Evolutionary conservation across 2,888 invertebrate genomes (phyloP).

Genomic region (Axea sp.): DNA sequence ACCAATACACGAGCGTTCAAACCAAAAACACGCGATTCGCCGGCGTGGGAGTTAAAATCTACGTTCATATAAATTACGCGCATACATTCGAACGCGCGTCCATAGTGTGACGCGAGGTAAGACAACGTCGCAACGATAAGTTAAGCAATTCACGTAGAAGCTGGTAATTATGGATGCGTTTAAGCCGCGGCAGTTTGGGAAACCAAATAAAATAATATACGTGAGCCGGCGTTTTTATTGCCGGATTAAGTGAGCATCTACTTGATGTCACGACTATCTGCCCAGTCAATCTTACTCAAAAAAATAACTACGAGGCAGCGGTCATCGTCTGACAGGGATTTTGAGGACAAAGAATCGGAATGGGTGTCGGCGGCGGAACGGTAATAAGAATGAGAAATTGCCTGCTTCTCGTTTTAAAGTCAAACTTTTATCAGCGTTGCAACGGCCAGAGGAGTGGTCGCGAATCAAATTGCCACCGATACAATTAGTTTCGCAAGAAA

Average conservation of each 20-base stretch:
- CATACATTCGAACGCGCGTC: constrained; percentile 56
- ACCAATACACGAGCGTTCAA: constrained; percentile 35
- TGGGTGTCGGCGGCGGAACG: constrained; percentile 42
- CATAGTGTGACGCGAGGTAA: constrained; percentile 52
- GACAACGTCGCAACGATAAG: constrained; percentile 68
- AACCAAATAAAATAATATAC: constrained; percentile 79
- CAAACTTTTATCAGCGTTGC: neutral
- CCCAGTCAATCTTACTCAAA: constrained; percentile 68
- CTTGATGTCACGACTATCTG: constrained; percentile 72
- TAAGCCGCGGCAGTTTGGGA: constrained; percentile 78
- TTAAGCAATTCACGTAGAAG: constrained; percentile 77
- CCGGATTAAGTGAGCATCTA: constrained; percentile 74
- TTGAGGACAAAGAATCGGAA: constrained; percentile 60
- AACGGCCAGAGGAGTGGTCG: no score
- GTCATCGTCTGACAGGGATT: constrained; percentile 61
- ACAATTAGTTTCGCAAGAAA: no score
- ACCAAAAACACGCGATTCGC: constrained; percentile 63
- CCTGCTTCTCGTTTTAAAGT: neutral
- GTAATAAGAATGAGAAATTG: constrained; percentile 9
- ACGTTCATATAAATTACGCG: constrained; percentile 75
- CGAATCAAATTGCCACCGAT: no score
- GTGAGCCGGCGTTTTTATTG: constrained; percentile 77
- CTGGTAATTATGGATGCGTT: constrained; percentile 79
- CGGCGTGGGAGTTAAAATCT: constrained; percentile 76
- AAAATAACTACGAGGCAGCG: constrained; percentile 59